These are phyloP conservation scores for Seriola dumerili DNA, from an alignment of 2,113 vertebrate species.

Conservation along the genomic window DNA sequence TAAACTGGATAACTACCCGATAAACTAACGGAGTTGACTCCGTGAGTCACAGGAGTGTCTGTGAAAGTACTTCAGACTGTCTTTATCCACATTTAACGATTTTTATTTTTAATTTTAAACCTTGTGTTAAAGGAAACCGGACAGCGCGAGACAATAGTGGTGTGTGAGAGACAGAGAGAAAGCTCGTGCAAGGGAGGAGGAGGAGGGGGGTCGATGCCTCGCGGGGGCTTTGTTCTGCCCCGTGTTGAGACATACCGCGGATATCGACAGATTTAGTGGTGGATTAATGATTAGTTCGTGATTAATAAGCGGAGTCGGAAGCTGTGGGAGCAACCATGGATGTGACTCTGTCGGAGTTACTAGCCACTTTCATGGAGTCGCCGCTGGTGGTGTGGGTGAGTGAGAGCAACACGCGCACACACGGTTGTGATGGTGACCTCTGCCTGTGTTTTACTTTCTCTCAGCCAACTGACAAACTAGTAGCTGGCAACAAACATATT, in stretches of 20 bases:
- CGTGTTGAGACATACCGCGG: constrained; percentile 36
- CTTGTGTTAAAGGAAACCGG: constrained; percentile 31
- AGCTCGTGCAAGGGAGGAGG: constrained; percentile 37
- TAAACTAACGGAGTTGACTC: background rate
- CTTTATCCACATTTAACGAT: background rate
- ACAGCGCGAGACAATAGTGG: constrained; percentile 73
- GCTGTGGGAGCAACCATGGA: constrained; percentile 65
- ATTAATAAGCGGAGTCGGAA: background rate
- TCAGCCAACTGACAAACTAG: no score
- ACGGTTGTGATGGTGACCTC: background rate
- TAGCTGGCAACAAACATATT: background rate
- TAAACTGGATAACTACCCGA: background rate
- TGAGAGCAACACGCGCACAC: constrained; percentile 42
- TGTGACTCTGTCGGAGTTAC: constrained; percentile 76
- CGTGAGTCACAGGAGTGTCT: fast-evolving
- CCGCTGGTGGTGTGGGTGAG: constrained; percentile 81
- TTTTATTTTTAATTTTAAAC: background rate
- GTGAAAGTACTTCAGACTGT: background rate
- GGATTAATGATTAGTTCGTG: constrained; percentile 44
- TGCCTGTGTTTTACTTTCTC: background rate
- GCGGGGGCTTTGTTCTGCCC: constrained; percentile 76
- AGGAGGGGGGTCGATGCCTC: constrained; percentile 53
- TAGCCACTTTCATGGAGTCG: constrained; percentile 78
- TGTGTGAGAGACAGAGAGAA: background rate
- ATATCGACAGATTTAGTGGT: constrained; percentile 25